These are phyloP conservation scores for Echeneis naucrates DNA, from an alignment of 2,797 vertebrate genomes.

Conservation along the genomic window DNA sequence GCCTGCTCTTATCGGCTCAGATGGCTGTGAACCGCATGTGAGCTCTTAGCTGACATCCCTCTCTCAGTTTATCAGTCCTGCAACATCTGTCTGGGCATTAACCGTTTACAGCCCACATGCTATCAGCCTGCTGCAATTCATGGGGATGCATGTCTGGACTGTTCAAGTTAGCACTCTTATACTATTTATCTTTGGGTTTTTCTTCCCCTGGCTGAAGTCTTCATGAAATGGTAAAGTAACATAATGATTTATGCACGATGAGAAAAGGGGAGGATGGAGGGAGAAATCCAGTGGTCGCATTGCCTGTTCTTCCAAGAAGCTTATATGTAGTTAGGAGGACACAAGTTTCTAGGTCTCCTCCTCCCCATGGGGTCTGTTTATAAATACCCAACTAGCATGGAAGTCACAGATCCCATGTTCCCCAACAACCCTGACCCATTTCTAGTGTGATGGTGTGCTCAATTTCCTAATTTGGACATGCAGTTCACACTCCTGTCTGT, in stretches of 20 bases:
- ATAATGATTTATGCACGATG: slow-evolving; percentile 51
- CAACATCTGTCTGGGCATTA: slow-evolving; percentile 74
- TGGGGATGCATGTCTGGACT: slow-evolving; percentile 53
- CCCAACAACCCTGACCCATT: slow-evolving; percentile 85
- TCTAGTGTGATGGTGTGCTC: slow-evolving; percentile 63
- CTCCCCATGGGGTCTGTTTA: slow-evolving; percentile 80
- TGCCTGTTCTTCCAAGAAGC: slow-evolving; percentile 62
- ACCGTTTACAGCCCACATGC: slow-evolving; percentile 65
- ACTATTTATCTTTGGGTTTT: slow-evolving; percentile 42
- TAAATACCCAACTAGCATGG: slow-evolving; percentile 81
- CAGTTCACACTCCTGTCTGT: slow-evolving; percentile 45
- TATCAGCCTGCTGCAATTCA: slow-evolving; percentile 55
- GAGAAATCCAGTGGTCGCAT: slow-evolving; percentile 42
- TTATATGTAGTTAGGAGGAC: slow-evolving; percentile 67
- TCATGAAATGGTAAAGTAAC: slow-evolving; percentile 39
- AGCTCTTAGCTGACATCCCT: slow-evolving; percentile 57
- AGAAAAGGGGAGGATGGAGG: slow-evolving; percentile 39
- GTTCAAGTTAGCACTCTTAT: slow-evolving; percentile 52
- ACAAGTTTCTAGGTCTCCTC: slow-evolving; percentile 81
- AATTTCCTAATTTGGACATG: slow-evolving; percentile 68
- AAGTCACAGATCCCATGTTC: slow-evolving; percentile 81
- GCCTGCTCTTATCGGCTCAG: slow-evolving; percentile 64
- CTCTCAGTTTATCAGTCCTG: slow-evolving; percentile 68
- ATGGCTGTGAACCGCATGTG: slow-evolving; percentile 65
- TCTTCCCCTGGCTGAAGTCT: slow-evolving; percentile 33